Percentiles rank a stretch among this genome's conserved stretches.
These are phyloP conservation scores for Monochamus alternatus DNA, from an alignment of 2,888 invertebrate species.

Conservation along the genomic window DNA sequence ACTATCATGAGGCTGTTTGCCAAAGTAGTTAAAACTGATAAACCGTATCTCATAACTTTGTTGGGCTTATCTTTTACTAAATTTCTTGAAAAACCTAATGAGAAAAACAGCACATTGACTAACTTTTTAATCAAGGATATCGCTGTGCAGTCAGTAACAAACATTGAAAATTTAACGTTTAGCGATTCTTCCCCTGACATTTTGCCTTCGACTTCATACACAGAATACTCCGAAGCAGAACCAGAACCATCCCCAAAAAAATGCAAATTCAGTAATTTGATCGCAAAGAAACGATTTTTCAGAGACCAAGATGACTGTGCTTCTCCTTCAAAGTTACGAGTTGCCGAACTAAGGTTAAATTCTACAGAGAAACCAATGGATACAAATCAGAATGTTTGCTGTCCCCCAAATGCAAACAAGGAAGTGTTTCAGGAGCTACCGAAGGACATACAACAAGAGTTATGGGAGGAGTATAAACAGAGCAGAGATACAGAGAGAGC, in stretches of 20 bases:
- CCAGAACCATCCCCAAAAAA: slow-evolving; percentile 86
- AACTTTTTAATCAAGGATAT: slow-evolving; percentile 85
- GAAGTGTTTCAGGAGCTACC: slow-evolving; percentile 82
- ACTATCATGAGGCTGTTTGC: slow-evolving; percentile 84
- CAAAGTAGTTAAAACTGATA: slow-evolving; percentile 80
- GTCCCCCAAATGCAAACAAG: slow-evolving; percentile 80
- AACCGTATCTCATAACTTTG: slow-evolving; percentile 86
- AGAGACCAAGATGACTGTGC: slow-evolving; percentile 71
- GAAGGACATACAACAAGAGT: slow-evolving; percentile 81
- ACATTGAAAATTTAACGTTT: slow-evolving; percentile 73
- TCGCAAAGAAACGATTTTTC: slow-evolving; percentile 38
- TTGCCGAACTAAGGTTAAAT: slow-evolving; percentile 79
- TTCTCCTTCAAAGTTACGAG: slow-evolving; percentile 81
- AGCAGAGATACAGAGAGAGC: slow-evolving; percentile 52
- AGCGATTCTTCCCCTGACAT: slow-evolving; percentile 32
- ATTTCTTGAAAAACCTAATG: slow-evolving; percentile 82
- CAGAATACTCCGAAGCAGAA: slow-evolving; percentile 76
- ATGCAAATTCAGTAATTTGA: slow-evolving; percentile 69
- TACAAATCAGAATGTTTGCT: slow-evolving; percentile 61
- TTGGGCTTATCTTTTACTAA: slow-evolving; percentile 88
- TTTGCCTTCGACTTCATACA: slow-evolving; percentile 66
- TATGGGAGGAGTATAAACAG: slow-evolving; percentile 79
- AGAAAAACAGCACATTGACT: slow-evolving; percentile 76
- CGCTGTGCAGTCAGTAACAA: slow-evolving; percentile 84
- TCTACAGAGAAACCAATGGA: slow-evolving; percentile 62